These are phyloP conservation scores for Megastigmus dorsalis DNA, from an alignment of 2,888 invertebrate species.

Conservation along the genomic window DNA sequence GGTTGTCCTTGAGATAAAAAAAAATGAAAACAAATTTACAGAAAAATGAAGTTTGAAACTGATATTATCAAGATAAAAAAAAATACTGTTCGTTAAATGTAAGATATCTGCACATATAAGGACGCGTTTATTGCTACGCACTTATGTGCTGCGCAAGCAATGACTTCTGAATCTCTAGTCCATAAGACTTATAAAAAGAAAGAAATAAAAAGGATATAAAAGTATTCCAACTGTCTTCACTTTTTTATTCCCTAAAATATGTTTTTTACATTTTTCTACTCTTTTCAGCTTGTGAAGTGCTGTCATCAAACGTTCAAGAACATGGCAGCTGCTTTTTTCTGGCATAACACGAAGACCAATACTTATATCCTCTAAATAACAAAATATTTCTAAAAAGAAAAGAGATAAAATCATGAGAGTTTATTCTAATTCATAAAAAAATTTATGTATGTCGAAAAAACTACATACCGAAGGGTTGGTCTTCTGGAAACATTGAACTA, in stretches of 20 bases:
- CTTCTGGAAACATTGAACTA: constrained; percentile 65
- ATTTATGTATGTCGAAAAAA: background rate
- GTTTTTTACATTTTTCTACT: background rate
- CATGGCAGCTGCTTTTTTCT: background rate
- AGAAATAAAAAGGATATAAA: constrained; percentile 45
- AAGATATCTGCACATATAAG: constrained; percentile 45
- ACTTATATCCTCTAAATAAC: constrained; percentile 23
- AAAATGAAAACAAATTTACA: constrained; percentile 4
- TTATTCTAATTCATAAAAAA: background rate
- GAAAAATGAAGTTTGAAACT: constrained; percentile 5
- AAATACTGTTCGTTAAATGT: constrained; percentile 46
- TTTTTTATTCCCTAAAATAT: constrained; percentile 21
- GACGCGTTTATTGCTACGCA: constrained; percentile 39
- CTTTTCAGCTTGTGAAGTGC: background rate
- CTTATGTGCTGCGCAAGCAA: constrained; percentile 53
- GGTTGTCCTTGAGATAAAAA: constrained; percentile 19
- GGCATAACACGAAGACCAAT: background rate
- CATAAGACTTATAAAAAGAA: constrained; percentile 54
- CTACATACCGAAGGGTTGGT: constrained; percentile 63
- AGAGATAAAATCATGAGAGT: background rate
- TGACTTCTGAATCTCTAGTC: constrained; percentile 60
- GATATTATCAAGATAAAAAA: constrained; percentile 14
- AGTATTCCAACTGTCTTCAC: background rate
- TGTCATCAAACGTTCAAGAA: too few species aligned
- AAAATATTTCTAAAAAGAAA: constrained; percentile 49